Evolutionary conservation across 2,797 vertebrate genomes (phyloP).

Genomic region (Hafferia zeledoni): DNA sequence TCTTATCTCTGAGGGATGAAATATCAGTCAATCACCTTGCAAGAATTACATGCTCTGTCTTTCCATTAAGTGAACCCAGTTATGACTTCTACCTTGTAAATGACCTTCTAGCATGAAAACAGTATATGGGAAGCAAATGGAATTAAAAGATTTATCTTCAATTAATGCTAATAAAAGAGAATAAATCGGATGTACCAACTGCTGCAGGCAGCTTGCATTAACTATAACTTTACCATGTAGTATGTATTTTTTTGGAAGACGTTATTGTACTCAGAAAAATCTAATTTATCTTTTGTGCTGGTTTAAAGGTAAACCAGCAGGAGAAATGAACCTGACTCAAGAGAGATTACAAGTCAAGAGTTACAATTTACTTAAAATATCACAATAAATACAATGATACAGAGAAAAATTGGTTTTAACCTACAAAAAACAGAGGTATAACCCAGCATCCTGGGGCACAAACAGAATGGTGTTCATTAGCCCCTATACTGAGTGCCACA

Average conservation of each 20-base stretch:
- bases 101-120: slow-evolving; percentile 15
- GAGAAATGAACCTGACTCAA: no score
- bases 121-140: not conserved
- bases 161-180: not conserved
- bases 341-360: no score
- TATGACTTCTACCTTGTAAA: slow-evolving; percentile 12
- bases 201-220: not conserved
- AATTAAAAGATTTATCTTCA: slow-evolving; percentile 1
- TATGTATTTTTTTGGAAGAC: not conserved
- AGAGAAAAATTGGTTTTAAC: no score
- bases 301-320: no score
- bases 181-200: not conserved
- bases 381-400: no score
- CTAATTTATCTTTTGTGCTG: not conserved
- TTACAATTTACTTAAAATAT: no score
- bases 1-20: not conserved
- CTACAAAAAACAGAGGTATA: no score
- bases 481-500: no score
- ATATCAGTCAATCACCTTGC: slow-evolving; percentile 36
- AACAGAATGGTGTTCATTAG: no score
- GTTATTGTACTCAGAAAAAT: not conserved
- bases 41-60: slow-evolving; percentile 53
- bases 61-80: not conserved
- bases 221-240: not conserved
- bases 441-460: no score